Base-by-base conservation (phyloP, 2,888 invertebrate genomes). In the Trisateles emortualis region DNA sequence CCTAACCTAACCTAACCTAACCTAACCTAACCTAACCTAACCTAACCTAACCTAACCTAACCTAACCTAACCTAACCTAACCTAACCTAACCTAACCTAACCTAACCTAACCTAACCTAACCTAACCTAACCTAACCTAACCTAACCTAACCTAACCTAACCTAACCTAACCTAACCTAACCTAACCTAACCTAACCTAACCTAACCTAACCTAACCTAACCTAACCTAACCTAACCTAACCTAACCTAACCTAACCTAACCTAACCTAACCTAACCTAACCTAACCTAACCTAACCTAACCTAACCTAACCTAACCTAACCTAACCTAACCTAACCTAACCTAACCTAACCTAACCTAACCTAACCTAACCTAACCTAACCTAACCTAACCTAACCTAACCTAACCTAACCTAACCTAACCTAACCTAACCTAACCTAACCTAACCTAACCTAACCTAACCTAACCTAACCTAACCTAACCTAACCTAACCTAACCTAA, bases 261-360 rank as follows among this genome's bases (percentile, higher is more conserved):
- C 59, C 67, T 56, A 51, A 52, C 55, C 62, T 50, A 51, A 59
- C 45, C 45, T 45, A 45, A 45, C 65, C 58, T 35, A 60, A 58
- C 64, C 64, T 64, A 64, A 59, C 64, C 60, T 60, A 64, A 60
- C 64, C 64, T 64, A 64, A 64, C 64, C 64, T 64, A 64, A 64
- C 64, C 64, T 60, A 60, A 60, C 64, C 64, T 60, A 60, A 60
- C 43, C 59, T 38, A 46, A 38, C 39, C 39, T 39, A 39, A 39
- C 39, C 39, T 39, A 39, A 39, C 39, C 39, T 39, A 39, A 39
- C 39, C 39, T 39, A 39, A 39, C 39, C 39, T 39, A 39, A 39
- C 39, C 39, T 39, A 39, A 39, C 39, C 39, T 39, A 39, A 39
- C 39, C 39, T 39, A 39, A 39, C 39, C 39, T 39, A 39, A 39